A percentile compares a stretch with the other conserved stretches of the same genome.
These are phyloP conservation scores for Brienomyrus longianalis DNA, from an alignment of 2,113 vertebrate species.

Conservation along the genomic window DNA sequence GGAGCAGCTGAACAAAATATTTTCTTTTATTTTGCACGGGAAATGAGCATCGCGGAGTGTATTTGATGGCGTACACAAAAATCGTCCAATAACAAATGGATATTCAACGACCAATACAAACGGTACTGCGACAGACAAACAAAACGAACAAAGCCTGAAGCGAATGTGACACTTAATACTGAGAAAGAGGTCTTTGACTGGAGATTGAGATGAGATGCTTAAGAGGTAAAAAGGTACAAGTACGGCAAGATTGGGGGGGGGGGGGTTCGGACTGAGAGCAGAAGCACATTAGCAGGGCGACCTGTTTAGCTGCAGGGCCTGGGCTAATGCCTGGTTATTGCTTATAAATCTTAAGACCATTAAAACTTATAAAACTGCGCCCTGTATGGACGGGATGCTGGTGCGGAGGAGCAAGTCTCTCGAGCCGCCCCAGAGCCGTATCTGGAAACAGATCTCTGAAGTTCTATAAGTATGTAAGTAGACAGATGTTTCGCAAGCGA, in stretches of 20 bases:
- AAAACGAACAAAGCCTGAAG: constrained; percentile 43
- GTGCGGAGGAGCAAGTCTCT: neutral
- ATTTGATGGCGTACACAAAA: constrained; percentile 51
- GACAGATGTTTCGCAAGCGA: neutral
- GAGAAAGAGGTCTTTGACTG: constrained; percentile 44
- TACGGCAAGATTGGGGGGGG: no score
- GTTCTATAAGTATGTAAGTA: neutral
- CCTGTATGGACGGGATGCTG: neutral
- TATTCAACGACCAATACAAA: constrained; percentile 56
- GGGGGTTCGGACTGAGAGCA: neutral
- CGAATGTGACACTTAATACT: constrained; percentile 40
- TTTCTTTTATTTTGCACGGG: constrained; percentile 59
- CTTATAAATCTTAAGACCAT: constrained; percentile 6
- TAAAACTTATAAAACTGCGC: neutral
- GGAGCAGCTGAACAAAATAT: constrained; percentile 56
- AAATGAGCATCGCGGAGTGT: constrained; percentile 52
- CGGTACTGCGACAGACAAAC: constrained; percentile 39
- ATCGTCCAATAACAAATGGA: constrained; percentile 54
- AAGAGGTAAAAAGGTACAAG: neutral
- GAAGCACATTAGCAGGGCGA: constrained; percentile 17
- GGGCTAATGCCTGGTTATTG: constrained; percentile 15
- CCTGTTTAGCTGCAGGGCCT: neutral
- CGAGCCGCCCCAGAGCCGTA: neutral
- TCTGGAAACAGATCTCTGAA: neutral
- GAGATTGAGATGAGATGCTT: neutral